Base-by-base conservation (phyloP, 2,888 invertebrate species). In the Apoda limacodes region DNA sequence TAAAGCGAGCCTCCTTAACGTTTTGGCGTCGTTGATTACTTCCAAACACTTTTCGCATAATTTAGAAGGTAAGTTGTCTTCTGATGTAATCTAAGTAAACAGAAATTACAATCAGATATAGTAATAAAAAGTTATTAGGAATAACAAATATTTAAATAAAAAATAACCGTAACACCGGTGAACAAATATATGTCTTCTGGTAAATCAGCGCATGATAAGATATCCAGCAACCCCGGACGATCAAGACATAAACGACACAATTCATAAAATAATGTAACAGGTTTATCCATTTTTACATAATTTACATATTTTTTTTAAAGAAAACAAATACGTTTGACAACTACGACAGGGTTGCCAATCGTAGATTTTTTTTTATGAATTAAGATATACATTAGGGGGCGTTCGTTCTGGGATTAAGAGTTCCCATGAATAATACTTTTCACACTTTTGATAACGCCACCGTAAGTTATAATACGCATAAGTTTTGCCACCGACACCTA, bases 41-140 rank as follows among this genome's bases (percentile, higher is more conserved):
- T 62, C 52, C 2, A 43, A 35, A 40, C 74, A 74, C 15, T 43
- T 40, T 13, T 3, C 22, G 40, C 74, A 74, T 36, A 74, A 57
- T 40, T 58, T 65, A 19, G 45, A 45, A 0, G 74, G 74, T 13
- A 72, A 45, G 22, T 57, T 52, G 24, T 66, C 61, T 21, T 44
- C 21, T 25, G 36, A 7, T 24, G 32, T 30, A 4, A 43, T 33
- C 45, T 45, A 19, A 13, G n/a, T n/a, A n/a, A n/a, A n/a, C n/a
- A n/a, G n/a, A n/a, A n/a, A n/a, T 25, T 22, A 30, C 13, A 21
- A 28, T 9, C 40, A 39, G 15, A 23, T 25, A 29, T 21, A 26
- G 22, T 12, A 32, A 11, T 19, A 26, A 14, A 22, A 25, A 28
- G 10, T 15, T 5, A 33, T 15, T 15, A 19, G 21, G 21, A 17